phyloP scores from a whole-genome alignment of 2,888 invertebrate genomes.

The Stenotaenia linearis region DNA sequence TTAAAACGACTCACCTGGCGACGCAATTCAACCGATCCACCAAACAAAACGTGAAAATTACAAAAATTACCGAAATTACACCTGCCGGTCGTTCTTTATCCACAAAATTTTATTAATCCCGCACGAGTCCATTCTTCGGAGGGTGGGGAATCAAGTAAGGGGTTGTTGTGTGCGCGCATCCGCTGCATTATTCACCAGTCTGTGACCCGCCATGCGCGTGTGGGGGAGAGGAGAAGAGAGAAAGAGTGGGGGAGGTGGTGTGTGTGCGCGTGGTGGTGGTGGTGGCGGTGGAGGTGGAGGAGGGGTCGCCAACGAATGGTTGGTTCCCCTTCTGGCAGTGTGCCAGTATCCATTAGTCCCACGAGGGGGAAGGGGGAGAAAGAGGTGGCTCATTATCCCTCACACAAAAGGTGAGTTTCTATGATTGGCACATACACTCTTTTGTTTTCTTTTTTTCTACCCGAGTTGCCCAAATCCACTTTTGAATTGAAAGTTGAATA shows the following conservation, averaged over 20 bases:
- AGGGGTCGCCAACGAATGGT: constrained; percentile 26
- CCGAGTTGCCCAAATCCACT: too few relatives aligned
- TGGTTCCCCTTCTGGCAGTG: constrained; percentile 19
- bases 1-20: neutral
- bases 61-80: too few relatives aligned
- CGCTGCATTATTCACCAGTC: constrained; percentile 27
- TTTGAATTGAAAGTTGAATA: too few relatives aligned
- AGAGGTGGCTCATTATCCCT: constrained; percentile 28
- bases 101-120: neutral
- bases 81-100: too few relatives aligned
- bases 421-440: neutral
- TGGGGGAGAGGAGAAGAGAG: neutral
- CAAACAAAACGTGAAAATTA: neutral
- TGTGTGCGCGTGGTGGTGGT: neutral
- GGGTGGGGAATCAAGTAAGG: neutral
- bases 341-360: constrained; percentile 29
- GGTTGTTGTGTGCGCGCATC: constrained; percentile 24
- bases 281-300: neutral
- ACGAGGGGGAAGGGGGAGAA: neutral
- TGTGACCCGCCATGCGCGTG: constrained; percentile 27
- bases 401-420: constrained; percentile 15
- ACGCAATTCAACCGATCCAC: neutral
- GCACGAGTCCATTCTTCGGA: neutral
- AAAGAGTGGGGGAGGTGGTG: neutral
- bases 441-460: neutral